phyloP scores from a whole-genome alignment of 2,797 vertebrate species.

The Semotilus atromaculatus region DNA sequence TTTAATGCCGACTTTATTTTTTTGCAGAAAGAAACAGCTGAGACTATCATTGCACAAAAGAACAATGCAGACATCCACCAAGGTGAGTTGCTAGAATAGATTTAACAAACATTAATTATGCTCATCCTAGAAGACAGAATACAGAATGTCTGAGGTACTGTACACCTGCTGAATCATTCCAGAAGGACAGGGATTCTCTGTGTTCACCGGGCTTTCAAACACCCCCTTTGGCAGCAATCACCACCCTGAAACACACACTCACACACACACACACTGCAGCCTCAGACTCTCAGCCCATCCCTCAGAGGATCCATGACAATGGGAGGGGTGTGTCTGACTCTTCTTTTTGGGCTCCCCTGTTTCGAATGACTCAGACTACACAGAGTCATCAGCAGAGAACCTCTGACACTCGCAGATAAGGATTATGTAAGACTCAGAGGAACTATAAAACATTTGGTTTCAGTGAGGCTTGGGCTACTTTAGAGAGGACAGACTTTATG shows the following conservation, averaged over 20 bases:
- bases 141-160: conserved; percentile 6
- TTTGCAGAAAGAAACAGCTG: conserved; percentile 62
- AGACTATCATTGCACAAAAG: conserved; percentile 36
- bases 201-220: conserved; percentile 29
- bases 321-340: conserved; percentile 44
- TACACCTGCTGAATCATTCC: conserved; percentile 26
- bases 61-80: conserved; percentile 55
- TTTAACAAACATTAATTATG: conserved; percentile 7
- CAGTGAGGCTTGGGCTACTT: not conserved
- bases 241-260: conserved; percentile 30
- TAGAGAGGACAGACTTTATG: not conserved
- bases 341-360: conserved; percentile 54
- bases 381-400: conserved; percentile 12
- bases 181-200: conserved; percentile 54
- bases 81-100: conserved; percentile 57
- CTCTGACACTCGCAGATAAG: conserved; percentile 18
- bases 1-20: not conserved
- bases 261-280: conserved; percentile 29
- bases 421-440: conserved; percentile 8
- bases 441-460: conserved; percentile 15
- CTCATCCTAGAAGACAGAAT: not conserved
- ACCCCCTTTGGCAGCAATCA: conserved; percentile 20
- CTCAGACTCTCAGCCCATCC: conserved; percentile 46
- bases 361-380: conserved; percentile 40
- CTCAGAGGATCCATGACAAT: conserved; percentile 53